Evolutionary conservation across 2,113 vertebrate genomes (phyloP), one percentile per base, ranked within the genome.

Genomic region (Pontoporia blainvillei): DNA sequence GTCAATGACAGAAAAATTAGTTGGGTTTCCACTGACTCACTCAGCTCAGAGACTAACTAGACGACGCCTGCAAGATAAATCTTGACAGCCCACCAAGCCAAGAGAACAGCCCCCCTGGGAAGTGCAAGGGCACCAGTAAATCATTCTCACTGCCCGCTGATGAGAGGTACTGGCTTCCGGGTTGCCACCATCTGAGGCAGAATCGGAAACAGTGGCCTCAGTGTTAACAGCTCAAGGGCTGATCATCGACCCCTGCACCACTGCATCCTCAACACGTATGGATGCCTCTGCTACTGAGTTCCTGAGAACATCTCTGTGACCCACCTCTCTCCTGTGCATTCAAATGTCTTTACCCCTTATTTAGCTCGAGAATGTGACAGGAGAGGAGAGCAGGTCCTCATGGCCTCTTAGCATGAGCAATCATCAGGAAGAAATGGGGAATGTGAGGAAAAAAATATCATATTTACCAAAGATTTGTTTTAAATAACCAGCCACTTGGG

Each of bases 401-500:
- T 82, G 89, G 36, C 82, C 54, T 83, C 86, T 91, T 93, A 82
- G 41, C 49, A 15, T 96, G 92, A 95, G 69, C 9, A 3, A 64
- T 75, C 71, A 96, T 67, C 44, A 5, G 82, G 72, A 82, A 61
- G 90, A 97, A 97, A 95, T 6, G 90, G 98, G 95, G 91, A 98
- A 90, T 97, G 95, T 75, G 61, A 94, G 82, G 82, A 90, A 86
- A 96, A 52, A 98, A 98, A 97, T 95, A 92, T 73, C 5, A 2
- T 97, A 94, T 98, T 97, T 97, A 97, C 96, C 90, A 79, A 96
- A 96, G 96, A 91, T 79, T 97, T 96, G 97, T 98, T 98, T 98
- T 97, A 96, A 98, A 97, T 98, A 98, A 98, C 83, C 94, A 96
- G 78, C 90, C 90, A 75, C 76, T 85, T 66, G 86, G 76, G 91